Evolutionary conservation across 2,113 vertebrate genomes (phyloP).

Genomic region (Prinia subflava): DNA sequence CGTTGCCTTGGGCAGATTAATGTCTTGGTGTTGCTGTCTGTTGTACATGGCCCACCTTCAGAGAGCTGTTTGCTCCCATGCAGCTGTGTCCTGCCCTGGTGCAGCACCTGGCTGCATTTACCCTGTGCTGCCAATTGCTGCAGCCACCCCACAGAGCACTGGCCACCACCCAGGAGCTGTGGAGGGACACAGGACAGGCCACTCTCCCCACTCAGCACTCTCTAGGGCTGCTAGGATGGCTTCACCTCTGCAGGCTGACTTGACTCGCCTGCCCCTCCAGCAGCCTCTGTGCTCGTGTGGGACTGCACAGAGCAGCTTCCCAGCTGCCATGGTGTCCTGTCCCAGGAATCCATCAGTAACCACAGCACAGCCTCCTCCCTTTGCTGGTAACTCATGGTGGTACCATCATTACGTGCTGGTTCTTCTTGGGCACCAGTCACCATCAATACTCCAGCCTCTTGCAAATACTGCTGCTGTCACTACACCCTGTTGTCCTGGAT

Average conservation of each 20-base stretch:
- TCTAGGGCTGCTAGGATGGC: background rate
- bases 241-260: background rate
- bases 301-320: background rate
- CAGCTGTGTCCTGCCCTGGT: background rate
- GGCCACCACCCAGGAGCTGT: background rate
- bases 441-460: background rate
- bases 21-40: background rate
- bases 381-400: background rate
- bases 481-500: background rate
- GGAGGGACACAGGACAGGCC: too few relatives aligned
- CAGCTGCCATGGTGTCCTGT: background rate
- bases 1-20: background rate
- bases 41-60: fast-evolving
- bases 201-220: background rate
- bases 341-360: background rate
- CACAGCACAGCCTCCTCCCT: background rate
- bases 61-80: background rate
- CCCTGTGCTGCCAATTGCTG: fast-evolving
- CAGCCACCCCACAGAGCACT: background rate
- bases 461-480: background rate
- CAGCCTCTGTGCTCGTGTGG: background rate
- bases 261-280: background rate
- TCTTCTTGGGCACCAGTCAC: too few relatives aligned
- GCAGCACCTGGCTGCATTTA: fast-evolving
- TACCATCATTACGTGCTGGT: background rate